Evolutionary conservation across 2,888 invertebrate species (phyloP).

Genomic region (Coelopa pilipes): DNA sequence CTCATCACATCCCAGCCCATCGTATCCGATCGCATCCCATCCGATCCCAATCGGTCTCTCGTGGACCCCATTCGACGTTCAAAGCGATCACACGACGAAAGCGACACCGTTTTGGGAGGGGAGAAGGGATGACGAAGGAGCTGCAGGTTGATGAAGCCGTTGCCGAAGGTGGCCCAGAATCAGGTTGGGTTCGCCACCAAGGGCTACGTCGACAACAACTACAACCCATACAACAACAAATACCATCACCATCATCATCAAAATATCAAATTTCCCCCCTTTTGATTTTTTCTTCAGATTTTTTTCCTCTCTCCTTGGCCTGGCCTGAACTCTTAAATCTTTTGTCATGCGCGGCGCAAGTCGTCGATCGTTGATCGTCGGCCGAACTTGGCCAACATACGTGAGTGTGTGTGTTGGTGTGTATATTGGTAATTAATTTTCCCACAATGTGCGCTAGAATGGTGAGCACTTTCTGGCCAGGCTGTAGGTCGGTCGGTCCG

Average conservation of each 20-base stretch:
- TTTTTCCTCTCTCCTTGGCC: neutral
- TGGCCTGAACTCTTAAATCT: neutral
- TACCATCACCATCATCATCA: constrained; percentile 47
- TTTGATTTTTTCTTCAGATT: too few relatives aligned
- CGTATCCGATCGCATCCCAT: too few relatives aligned
- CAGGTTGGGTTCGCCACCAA: neutral
- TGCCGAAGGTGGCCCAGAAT: neutral
- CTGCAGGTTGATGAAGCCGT: neutral
- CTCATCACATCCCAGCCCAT: neutral
- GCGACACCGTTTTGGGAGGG: neutral
- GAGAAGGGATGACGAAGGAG: too few relatives aligned
- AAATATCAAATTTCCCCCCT: constrained; percentile 46
- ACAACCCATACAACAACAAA: constrained; percentile 45
- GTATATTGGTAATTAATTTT: constrained; percentile 40
- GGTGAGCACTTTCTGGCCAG: neutral
- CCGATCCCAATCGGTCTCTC: too few relatives aligned
- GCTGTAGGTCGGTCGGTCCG: neutral
- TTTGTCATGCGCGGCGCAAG: constrained; percentile 20
- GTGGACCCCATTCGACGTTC: too few relatives aligned
- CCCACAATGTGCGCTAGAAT: constrained; percentile 33
- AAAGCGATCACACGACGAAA: constrained; percentile 4
- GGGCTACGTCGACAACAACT: neutral
- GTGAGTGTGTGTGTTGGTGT: constrained; percentile 19
- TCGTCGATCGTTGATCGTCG: constrained; percentile 16
- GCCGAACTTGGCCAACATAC: neutral